Conservation (phyloP, 2,888 invertebrate genomes). For the Enchytraeus crypticus region DNA sequence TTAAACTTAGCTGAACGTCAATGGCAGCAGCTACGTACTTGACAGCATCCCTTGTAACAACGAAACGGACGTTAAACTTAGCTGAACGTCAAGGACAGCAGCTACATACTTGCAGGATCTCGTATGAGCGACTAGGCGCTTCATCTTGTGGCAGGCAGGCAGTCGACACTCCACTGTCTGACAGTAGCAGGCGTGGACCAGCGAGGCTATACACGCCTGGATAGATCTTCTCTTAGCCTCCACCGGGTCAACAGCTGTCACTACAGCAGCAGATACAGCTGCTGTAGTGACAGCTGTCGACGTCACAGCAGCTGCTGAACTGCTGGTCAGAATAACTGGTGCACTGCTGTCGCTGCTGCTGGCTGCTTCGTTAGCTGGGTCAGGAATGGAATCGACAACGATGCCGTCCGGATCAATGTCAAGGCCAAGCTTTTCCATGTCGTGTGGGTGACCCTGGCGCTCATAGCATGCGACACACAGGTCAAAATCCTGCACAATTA, state of each 20-base stretch:
- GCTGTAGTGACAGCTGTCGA: too few relatives aligned
- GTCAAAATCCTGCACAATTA: slow-evolving; percentile 73
- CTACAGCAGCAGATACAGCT: slow-evolving; percentile 83
- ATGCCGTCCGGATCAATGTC: too few relatives aligned
- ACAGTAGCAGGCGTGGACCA: slow-evolving; percentile 94
- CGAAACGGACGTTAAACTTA: too few relatives aligned
- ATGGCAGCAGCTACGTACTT: too few relatives aligned
- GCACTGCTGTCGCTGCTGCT: background rate
- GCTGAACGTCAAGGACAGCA: too few relatives aligned
- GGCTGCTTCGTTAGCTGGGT: slow-evolving; percentile 11
- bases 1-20: too few relatives aligned
- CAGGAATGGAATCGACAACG: too few relatives aligned
- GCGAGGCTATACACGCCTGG: slow-evolving; percentile 81
- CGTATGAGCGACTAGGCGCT: slow-evolving; percentile 91
- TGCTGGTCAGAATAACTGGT: too few relatives aligned
- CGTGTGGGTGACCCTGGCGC: slow-evolving; percentile 88
- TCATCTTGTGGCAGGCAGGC: slow-evolving; percentile 98
- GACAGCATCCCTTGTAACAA: slow-evolving; percentile 68
- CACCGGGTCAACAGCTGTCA: slow-evolving; percentile 63
- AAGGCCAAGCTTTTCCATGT: slow-evolving; percentile 86
- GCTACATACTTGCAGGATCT: slow-evolving; percentile 72
- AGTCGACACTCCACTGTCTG: slow-evolving; percentile 97
- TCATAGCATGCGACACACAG: slow-evolving; percentile 89
- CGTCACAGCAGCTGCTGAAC: too few relatives aligned
- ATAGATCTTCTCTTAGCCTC: slow-evolving; percentile 79